Conservation (phyloP, 2,797 vertebrate genomes). For the Eutrigla gurnardus region DNA sequence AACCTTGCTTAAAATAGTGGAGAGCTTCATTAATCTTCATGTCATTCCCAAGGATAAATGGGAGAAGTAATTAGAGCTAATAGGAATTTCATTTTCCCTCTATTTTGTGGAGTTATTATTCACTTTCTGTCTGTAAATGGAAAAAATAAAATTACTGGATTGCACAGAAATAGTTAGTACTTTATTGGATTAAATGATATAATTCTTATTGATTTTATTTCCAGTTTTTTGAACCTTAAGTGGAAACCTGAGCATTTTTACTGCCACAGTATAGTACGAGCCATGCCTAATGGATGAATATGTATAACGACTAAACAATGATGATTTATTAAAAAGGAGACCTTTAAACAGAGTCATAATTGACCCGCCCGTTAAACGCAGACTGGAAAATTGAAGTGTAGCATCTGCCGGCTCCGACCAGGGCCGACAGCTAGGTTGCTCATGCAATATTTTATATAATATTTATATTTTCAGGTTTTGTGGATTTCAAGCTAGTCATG, state of each 20-base stretch:
- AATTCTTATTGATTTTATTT: conserved; percentile 33
- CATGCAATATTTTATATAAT: too few relatives aligned
- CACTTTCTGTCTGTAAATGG: conserved; percentile 63
- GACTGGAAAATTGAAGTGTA: too few relatives aligned
- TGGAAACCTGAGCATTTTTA: conserved; percentile 7
- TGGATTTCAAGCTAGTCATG: too few relatives aligned
- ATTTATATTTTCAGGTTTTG: too few relatives aligned
- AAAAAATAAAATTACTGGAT: conserved; percentile 21
- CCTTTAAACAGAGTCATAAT: neutral
- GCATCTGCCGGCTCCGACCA: too few relatives aligned
- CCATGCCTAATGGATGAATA: neutral
- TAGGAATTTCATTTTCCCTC: conserved; percentile 78
- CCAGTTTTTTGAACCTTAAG: conserved; percentile 26
- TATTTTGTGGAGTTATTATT: conserved; percentile 74
- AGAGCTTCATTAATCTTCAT: conserved; percentile 83
- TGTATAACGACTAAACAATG: neutral
- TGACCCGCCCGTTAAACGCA: too few relatives aligned
- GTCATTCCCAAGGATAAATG: conserved; percentile 81
- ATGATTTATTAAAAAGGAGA: neutral
- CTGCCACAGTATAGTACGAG: neutral
- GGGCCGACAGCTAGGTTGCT: too few relatives aligned
- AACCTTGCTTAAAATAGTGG: conserved; percentile 84
- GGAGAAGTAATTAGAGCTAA: conserved; percentile 83
- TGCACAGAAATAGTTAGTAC: conserved; percentile 49
- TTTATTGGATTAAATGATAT: conserved; percentile 24